Evolutionary conservation across 2,113 vertebrate species (phyloP).

Genomic region (Steatornis caripensis): DNA sequence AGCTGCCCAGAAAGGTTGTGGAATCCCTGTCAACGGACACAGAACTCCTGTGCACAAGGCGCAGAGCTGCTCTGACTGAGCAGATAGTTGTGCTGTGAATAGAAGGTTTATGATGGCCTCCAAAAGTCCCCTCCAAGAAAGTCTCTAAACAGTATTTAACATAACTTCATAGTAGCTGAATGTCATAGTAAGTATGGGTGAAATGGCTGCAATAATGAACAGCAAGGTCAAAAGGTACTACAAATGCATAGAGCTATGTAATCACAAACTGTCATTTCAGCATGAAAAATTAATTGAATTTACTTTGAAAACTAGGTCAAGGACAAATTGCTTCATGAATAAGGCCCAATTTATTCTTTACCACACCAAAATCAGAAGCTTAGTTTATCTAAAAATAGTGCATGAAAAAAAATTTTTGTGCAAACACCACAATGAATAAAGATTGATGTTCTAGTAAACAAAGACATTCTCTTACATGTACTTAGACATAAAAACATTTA

Average conservation of each 20-base stretch:
- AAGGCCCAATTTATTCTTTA: not conserved
- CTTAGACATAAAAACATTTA: not conserved
- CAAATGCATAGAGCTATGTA: not conserved
- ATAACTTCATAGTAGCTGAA: not conserved
- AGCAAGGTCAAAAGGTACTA: not conserved
- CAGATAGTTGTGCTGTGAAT: not conserved
- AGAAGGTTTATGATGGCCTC: not conserved
- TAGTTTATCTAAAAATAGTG: not conserved
- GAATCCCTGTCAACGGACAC: not conserved
- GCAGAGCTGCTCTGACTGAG: not conserved
- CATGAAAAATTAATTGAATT: conserved; percentile 53
- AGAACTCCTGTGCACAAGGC: not conserved
- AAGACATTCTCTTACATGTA: not conserved
- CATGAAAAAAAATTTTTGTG: not conserved
- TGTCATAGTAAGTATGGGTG: not conserved
- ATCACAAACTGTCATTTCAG: not conserved
- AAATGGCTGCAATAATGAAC: not conserved
- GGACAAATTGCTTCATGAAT: not conserved
- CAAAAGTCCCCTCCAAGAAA: not conserved
- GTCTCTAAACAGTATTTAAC: not conserved
- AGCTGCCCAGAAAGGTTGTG: not conserved
- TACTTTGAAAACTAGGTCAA: conserved; percentile 34
- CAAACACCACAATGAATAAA: not conserved
- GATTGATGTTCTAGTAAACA: not conserved
- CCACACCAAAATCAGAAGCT: not conserved